Conservation (phyloP, 1,140 invertebrate genomes). For the Diprion similis region DNA sequence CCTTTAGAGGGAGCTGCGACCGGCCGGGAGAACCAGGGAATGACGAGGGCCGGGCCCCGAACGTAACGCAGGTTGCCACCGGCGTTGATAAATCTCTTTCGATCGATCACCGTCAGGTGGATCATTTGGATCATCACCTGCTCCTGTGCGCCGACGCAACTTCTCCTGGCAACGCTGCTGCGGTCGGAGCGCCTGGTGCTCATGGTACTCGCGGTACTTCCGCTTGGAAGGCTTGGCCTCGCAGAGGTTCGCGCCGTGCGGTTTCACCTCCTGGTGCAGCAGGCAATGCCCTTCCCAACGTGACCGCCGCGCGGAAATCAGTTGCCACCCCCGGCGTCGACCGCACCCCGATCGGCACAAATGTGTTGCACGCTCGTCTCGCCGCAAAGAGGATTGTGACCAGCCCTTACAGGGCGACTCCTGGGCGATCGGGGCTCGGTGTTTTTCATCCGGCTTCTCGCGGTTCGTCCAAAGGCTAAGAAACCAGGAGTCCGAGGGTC, state of each 20-base stretch:
- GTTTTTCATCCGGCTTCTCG: background rate
- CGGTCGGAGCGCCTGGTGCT: slow-evolving; percentile 3
- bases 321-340: background rate
- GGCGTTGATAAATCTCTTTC: background rate
- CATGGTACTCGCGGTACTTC: background rate
- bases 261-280: too few species aligned
- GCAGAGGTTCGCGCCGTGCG: too few species aligned
- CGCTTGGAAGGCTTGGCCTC: too few species aligned
- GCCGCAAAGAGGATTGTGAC: background rate
- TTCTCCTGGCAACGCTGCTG: background rate
- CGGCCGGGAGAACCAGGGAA: background rate
- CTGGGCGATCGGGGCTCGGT: slow-evolving; percentile 1
- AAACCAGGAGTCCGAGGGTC: too few species aligned
- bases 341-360: background rate
- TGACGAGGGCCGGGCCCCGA: background rate
- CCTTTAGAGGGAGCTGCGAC: background rate
- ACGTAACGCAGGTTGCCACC: background rate
- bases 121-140: background rate
- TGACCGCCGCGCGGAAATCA: background rate
- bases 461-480: background rate
- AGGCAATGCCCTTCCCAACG: background rate
- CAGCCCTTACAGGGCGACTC: too few species aligned
- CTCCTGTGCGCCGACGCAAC: background rate
- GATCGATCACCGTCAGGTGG: background rate
- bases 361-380: background rate